These are phyloP conservation scores for Picus viridis DNA, from an alignment of 2,797 vertebrate species.

Conservation along the genomic window DNA sequence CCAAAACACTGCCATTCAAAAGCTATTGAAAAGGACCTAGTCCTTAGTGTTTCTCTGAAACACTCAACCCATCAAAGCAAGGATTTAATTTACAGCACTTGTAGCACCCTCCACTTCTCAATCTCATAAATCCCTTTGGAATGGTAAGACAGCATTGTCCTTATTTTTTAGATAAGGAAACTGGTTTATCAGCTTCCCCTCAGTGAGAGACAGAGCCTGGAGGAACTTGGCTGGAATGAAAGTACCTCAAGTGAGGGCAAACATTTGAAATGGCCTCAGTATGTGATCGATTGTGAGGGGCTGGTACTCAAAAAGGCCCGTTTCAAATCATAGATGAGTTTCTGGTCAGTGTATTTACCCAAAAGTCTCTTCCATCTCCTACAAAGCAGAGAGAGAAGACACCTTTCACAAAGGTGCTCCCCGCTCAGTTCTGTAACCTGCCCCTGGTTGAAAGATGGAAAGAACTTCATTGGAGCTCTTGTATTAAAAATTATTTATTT, in stretches of 20 bases:
- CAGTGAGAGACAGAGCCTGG: neutral
- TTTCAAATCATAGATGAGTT: conserved; percentile 4
- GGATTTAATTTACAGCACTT: conserved; percentile 32
- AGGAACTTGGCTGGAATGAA: conserved; percentile 15
- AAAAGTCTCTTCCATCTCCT: neutral
- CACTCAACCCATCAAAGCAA: neutral
- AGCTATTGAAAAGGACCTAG: neutral
- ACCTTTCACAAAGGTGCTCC: neutral
- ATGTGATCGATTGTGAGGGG: neutral
- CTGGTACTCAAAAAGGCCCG: neutral
- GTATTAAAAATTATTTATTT: conserved; percentile 84
- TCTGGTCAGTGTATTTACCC: neutral
- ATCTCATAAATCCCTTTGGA: neutral
- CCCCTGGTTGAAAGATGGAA: neutral
- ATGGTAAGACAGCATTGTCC: conserved; percentile 36
- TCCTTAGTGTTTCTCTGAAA: neutral
- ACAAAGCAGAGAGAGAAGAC: neutral
- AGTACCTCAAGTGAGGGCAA: conserved; percentile 17
- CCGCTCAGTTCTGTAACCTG: neutral
- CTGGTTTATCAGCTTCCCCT: conserved; percentile 49
- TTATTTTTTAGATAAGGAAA: conserved; percentile 55
- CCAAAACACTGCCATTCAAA: neutral
- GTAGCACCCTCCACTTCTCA: neutral
- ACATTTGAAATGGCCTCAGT: neutral
- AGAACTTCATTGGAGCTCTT: conserved; percentile 36